These are phyloP conservation scores for Thinocorus orbignyianus DNA, from an alignment of 2,113 vertebrate species.

Conservation along the genomic window DNA sequence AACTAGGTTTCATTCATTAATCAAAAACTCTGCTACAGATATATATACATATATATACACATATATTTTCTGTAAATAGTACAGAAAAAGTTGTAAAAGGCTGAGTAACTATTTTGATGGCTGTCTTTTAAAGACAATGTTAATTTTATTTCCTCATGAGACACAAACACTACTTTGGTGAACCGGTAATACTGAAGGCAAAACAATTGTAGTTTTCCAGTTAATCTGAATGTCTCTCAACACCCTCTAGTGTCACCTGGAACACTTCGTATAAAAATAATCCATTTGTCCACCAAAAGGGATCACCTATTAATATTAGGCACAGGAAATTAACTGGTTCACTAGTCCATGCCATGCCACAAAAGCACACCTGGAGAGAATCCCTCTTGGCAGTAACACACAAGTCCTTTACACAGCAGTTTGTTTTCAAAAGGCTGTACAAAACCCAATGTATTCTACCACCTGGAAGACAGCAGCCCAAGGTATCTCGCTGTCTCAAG, in stretches of 20 bases:
- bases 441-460: not conserved
- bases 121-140: not conserved
- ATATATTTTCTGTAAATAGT: not conserved
- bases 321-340: not conserved
- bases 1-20: not conserved
- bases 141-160: not conserved
- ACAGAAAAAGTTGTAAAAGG: not conserved
- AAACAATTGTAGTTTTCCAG: not conserved
- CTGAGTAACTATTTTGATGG: not conserved
- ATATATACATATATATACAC: not conserved
- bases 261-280: not conserved
- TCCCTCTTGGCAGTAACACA: not conserved
- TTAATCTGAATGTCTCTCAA: not conserved
- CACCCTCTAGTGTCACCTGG: not conserved
- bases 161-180: not conserved
- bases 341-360: not conserved
- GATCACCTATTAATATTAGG: not conserved
- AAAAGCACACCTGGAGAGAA: accelerated
- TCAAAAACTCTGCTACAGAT: not conserved
- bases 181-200: not conserved
- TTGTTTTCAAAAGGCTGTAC: not conserved
- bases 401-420: not conserved
- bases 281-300: not conserved
- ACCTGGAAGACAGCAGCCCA: not conserved
- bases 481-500: not conserved